Evolutionary conservation across 92 coral and sea anemone species (phyloP).

Genomic region (Scolanthus callimorphus): DNA sequence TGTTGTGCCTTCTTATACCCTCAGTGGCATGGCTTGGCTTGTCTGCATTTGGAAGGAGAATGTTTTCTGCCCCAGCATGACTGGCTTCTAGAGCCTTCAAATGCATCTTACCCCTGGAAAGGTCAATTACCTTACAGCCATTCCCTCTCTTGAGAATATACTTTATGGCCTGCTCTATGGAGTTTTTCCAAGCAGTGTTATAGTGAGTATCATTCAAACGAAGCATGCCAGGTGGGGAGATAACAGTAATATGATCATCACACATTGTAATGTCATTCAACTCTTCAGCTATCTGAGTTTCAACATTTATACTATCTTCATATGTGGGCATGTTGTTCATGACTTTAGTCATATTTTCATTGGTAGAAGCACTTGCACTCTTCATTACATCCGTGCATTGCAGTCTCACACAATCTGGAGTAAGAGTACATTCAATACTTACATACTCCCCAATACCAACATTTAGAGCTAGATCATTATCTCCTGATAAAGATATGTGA

Average conservation of each 20-base stretch:
- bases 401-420: slow-evolving; percentile 46
- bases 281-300: not conserved
- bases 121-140: slow-evolving; percentile 44
- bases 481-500: slow-evolving; percentile 1
- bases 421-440: slow-evolving; percentile 25
- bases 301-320: not conserved
- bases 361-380: not conserved
- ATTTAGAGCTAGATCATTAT: slow-evolving; percentile 7
- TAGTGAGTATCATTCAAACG: slow-evolving; percentile 65
- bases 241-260: slow-evolving; percentile 1
- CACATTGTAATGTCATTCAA: not conserved
- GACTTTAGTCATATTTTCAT: not conserved
- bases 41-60: slow-evolving; percentile 49
- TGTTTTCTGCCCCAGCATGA: slow-evolving; percentile 35
- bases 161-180: slow-evolving; percentile 37
- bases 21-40: slow-evolving; percentile 21
- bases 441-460: slow-evolving; percentile 49
- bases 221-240: slow-evolving; percentile 74
- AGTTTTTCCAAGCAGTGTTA: slow-evolving; percentile 32
- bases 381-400: slow-evolving; percentile 29
- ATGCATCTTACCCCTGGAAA: slow-evolving; percentile 46
- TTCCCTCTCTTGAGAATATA: not conserved
- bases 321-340: not conserved
- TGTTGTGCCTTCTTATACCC: slow-evolving; percentile 24
- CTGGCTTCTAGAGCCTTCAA: slow-evolving; percentile 55